A percentile compares a stretch with the other conserved stretches of the same genome.
Evolutionary conservation across 2,888 invertebrate genomes (phyloP).

Genomic region (Orthosia gothica): DNA sequence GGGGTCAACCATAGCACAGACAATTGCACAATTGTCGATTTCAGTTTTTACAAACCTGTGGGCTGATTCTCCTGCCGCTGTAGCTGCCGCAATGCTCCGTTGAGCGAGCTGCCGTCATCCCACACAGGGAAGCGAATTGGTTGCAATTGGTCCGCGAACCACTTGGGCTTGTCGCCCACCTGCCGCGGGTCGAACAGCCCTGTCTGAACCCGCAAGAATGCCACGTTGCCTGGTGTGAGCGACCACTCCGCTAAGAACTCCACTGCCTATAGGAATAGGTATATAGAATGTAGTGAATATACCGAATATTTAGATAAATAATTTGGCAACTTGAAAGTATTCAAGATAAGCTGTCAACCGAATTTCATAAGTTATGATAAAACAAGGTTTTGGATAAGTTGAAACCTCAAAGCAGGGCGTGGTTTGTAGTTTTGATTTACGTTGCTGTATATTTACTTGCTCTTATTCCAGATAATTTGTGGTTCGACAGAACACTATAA

Average conservation of each 20-base stretch:
- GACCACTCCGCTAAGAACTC: slow-evolving; percentile 99
- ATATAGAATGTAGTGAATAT: neutral
- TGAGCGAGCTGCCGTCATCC: slow-evolving; percentile 96
- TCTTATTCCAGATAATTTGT: no score
- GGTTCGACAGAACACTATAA: no score
- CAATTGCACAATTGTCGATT: no score
- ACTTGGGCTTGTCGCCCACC: slow-evolving; percentile 99
- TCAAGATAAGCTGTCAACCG: no score
- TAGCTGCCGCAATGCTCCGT: slow-evolving; percentile 94
- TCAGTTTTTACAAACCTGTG: slow-evolving; percentile 89
- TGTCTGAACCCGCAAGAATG: slow-evolving; percentile 99
- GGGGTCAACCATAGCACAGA: no score
- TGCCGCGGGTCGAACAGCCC: slow-evolving; percentile 98
- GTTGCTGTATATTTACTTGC: no score
- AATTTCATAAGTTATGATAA: no score
- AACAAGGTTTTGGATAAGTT: no score
- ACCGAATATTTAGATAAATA: neutral
- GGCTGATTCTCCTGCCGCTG: slow-evolving; percentile 95
- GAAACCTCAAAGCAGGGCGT: no score
- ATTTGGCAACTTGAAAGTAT: no score
- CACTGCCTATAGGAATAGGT: slow-evolving; percentile 95
- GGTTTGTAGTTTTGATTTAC: no score
- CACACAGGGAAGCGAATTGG: slow-evolving; percentile 98
- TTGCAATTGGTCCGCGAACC: slow-evolving; percentile 97
- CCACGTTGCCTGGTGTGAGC: slow-evolving; percentile 99